These are phyloP conservation scores for Chaenogobius annularis DNA, from an alignment of 2,113 vertebrate species.

Conservation along the genomic window DNA sequence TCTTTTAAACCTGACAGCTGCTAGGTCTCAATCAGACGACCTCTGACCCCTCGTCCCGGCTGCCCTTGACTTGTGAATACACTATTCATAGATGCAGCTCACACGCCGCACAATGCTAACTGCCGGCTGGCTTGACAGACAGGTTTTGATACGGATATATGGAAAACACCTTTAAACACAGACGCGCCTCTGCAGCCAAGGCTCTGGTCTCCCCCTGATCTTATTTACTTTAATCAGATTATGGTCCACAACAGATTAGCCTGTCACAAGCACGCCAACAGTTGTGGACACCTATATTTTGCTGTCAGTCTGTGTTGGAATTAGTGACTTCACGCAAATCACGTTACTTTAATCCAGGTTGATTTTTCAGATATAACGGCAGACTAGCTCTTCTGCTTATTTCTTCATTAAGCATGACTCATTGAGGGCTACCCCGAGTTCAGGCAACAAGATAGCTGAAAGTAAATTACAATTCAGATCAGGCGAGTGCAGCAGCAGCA, in stretches of 20 bases:
- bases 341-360: conserved; percentile 53
- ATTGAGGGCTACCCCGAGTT: conserved; percentile 56
- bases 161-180: conserved; percentile 37
- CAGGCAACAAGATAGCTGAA: conserved; percentile 40
- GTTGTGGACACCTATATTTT: conserved; percentile 30
- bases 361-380: conserved; percentile 55
- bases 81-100: conserved; percentile 18
- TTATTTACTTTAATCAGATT: conserved; percentile 75
- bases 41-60: conserved; percentile 25
- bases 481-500: conserved; percentile 37
- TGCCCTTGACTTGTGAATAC: conserved; percentile 11
- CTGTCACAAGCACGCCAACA: conserved; percentile 45
- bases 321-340: conserved; percentile 64
- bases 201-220: conserved; percentile 38
- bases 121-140: conserved; percentile 2
- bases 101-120: conserved; percentile 12
- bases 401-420: conserved; percentile 60
- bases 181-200: conserved; percentile 36
- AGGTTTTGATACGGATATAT: conserved; percentile 31
- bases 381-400: conserved; percentile 11
- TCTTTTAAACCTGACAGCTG: conserved; percentile 67
- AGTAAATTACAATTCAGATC: conserved; percentile 68
- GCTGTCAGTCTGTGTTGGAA: conserved; percentile 41
- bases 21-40: conserved; percentile 68
- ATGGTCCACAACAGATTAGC: conserved; percentile 66